Evolutionary conservation across 2,888 invertebrate genomes (phyloP), one percentile per base, ranked within the genome.

Genomic region (Teleiodes luculella): DNA sequence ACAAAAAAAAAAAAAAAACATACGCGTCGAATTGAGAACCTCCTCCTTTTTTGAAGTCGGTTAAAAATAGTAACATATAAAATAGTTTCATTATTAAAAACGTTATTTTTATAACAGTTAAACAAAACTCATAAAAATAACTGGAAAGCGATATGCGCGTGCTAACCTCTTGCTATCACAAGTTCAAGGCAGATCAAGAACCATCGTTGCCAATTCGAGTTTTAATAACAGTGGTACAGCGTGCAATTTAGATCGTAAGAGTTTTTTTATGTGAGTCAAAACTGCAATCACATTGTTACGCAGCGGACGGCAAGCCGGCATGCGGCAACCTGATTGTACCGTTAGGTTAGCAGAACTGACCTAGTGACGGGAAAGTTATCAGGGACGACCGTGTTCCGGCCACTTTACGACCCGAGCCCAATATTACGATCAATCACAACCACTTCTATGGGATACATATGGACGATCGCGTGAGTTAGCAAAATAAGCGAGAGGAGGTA

Each of bases 331-430:
- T 84, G 88, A 86, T 80, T 83, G 79, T 88, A 89, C 88, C 88
- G 88, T 89, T 89, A 86, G 72, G 73, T 79, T 81, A 80, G 82
- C 85, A 85, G 80, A 88, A 86, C 86, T 88, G 88, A 89, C 88
- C 88, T 88, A 89, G 83, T 89, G 83, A 80, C 85, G 83, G 80
- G 84, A 82, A 83, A 85, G 82, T 81, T 85, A 86, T 83, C 86
- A 86, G 81, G 76, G 78, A 80, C 83, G 77, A 75, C 72, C 62
- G 73, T 78, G 74, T 83, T 78, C 78, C 78, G 81, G 76, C 18
- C 80, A 80, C 76, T 80, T 80, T 73, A 66, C 76, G 78, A 76
- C 68, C 70, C 35, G 60, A 72, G 62, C 64, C 69, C 66, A 68
- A 63, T 68, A 70, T 60, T 59, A 55, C 66, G 67, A 72, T 70